These are phyloP conservation scores for Ptychobarbus kaznakovi DNA, from an alignment of 2,797 vertebrate genomes.

Conservation along the genomic window DNA sequence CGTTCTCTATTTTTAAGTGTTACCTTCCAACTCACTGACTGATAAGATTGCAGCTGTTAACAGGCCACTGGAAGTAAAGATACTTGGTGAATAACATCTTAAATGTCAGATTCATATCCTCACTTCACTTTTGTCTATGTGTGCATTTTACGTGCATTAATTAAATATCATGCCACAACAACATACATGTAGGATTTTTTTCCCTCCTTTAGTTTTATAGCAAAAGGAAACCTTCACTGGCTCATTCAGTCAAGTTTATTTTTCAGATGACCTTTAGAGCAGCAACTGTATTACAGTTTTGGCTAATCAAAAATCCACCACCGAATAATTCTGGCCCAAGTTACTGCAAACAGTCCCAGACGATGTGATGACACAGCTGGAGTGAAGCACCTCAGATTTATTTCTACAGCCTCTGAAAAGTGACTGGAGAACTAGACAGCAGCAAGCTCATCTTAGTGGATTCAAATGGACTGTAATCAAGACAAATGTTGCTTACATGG, in stretches of 20 bases:
- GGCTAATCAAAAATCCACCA: constrained; percentile 21
- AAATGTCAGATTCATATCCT: no score
- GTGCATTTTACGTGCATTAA: no score
- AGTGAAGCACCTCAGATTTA: constrained; percentile 40
- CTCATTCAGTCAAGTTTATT: neutral
- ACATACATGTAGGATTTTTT: neutral
- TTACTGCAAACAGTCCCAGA: constrained; percentile 12
- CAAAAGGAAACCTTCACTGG: neutral
- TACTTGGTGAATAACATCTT: no score
- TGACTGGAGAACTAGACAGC: constrained; percentile 68
- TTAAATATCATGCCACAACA: no score
- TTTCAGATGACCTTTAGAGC: constrained; percentile 5
- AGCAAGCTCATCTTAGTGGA: constrained; percentile 62
- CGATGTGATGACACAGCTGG: constrained; percentile 56
- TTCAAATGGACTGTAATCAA: constrained; percentile 74
- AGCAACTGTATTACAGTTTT: constrained; percentile 37
- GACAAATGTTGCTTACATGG: constrained; percentile 70
- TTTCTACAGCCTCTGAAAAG: constrained; percentile 50
- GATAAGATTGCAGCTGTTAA: no score
- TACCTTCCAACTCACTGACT: no score
- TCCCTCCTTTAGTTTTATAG: neutral
- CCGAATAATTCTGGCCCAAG: constrained; percentile 25
- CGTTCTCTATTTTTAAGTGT: no score
- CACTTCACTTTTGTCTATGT: no score
- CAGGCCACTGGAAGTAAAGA: no score